Conservation (phyloP, 2,797 vertebrate genomes). For the Menidia menidia region DNA sequence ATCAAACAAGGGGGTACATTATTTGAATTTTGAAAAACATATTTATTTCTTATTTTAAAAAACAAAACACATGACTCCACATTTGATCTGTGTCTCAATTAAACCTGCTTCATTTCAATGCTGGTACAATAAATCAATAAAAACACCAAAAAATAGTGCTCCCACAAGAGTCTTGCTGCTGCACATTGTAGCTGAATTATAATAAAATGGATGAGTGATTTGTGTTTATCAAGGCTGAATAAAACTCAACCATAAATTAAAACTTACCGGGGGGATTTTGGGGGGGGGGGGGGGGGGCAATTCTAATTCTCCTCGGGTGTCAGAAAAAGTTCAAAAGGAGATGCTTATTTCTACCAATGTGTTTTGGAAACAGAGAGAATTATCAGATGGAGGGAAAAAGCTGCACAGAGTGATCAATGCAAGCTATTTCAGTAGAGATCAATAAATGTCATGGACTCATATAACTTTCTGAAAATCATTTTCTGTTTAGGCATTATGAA, state of each 20-base stretch:
- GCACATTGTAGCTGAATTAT: constrained; percentile 27
- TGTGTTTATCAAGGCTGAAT: constrained; percentile 66
- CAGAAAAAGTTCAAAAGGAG: constrained; percentile 6
- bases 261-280: constrained; percentile 27
- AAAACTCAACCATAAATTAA: constrained; percentile 78
- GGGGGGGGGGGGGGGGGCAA: constrained; percentile 5
- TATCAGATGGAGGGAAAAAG: constrained; percentile 26
- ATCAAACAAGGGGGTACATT: constrained; percentile 1
- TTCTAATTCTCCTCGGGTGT: constrained; percentile 29
- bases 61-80: constrained; percentile 53
- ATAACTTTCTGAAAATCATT: constrained; percentile 23
- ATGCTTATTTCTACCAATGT: constrained; percentile 14
- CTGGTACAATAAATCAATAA: constrained; percentile 46
- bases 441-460: constrained; percentile 21
- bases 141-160: constrained; percentile 58
- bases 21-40: constrained; percentile 53
- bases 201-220: constrained; percentile 34
- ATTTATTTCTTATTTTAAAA: constrained; percentile 73
- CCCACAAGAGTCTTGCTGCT: constrained; percentile 35
- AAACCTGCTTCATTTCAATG: constrained; percentile 49
- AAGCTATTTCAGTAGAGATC: constrained; percentile 43
- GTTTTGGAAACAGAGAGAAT: constrained; percentile 18
- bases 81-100: constrained; percentile 29
- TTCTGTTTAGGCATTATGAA: constrained; percentile 27
- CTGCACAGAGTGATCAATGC: constrained; percentile 37